Evolutionary conservation across 2,888 invertebrate genomes (phyloP), one percentile per base, ranked within the genome.

Genomic region (Tolmerus cingulatus): DNA sequence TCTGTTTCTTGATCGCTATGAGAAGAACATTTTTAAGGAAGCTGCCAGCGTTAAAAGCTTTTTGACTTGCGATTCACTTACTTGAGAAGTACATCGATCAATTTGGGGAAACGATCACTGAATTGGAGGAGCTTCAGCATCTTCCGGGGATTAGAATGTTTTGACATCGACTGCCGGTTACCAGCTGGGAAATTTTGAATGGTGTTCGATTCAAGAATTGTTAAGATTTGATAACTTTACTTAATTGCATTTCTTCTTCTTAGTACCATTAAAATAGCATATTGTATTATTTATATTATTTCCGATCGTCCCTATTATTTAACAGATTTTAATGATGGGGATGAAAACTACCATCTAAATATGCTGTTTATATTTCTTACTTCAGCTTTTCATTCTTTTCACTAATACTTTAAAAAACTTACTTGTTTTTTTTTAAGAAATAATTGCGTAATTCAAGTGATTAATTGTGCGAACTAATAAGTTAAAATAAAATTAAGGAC

Each of bases 1-100:
- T 34, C 8, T 76, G 76, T 8, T 76, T 37, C 40, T 78, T 27
- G 46, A 78, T 78, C 43, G 23, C 37, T 19, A 19, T 43, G 78
- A 78, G 27, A 27, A 78, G 78, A 46, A 76, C 76, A 87, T 87
- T 88, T 46, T 88, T 88, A 84, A 88, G 87, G 88, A 87, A 87
- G 87, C 87, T 88, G 85, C 85, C 86, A 86, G 81, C 57, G 85
- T 66, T 87, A 87, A 88, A 88, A 88, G 87, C 87, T 87, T 88
- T 88, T 84, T 87, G 87, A 87, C 82, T 86, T 74, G 74, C 23
- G n/a, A 34, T 57, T 87, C 43, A 86, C 74, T 76, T 27, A 76
- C 37, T n/a, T 37, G 16, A 5, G 37, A 16, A 46, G 76, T 34
- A 76, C 27, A 76, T 76, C 37, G 76, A 76, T 76, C 37, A 76